These are phyloP conservation scores for Smutsia gigantea DNA, from an alignment of 2,797 vertebrate species.

Conservation along the genomic window DNA sequence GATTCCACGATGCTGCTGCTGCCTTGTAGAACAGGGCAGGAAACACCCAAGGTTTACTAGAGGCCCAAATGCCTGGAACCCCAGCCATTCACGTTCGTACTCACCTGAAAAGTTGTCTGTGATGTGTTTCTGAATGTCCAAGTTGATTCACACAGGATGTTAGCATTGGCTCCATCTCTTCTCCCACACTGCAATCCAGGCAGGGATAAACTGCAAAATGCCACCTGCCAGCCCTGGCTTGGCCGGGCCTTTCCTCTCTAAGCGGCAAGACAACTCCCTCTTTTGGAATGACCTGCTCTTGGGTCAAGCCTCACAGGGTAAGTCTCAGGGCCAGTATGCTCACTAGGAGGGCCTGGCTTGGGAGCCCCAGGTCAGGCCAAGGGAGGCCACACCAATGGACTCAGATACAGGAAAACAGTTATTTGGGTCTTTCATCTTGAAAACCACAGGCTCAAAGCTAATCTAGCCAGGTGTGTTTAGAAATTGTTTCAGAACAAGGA, in stretches of 20 bases:
- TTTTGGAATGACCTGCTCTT: constrained; percentile 67
- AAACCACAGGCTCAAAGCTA: constrained; percentile 44
- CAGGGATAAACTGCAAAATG: constrained; percentile 55
- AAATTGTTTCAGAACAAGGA: constrained; percentile 56
- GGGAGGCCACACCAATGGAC: background rate
- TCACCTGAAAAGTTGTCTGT: constrained; percentile 46
- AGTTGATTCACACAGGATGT: constrained; percentile 61
- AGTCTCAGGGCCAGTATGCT: constrained; percentile 43
- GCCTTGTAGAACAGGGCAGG: background rate
- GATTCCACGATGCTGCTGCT: background rate
- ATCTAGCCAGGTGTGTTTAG: constrained; percentile 56
- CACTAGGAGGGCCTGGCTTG: constrained; percentile 35
- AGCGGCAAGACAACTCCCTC: constrained; percentile 57
- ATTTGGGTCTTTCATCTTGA: constrained; percentile 40
- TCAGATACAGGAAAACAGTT: constrained; percentile 55
- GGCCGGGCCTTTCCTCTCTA: constrained; percentile 42
- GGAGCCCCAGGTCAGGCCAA: background rate
- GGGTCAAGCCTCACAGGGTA: constrained; percentile 63
- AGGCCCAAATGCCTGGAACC: background rate
- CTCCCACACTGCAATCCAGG: constrained; percentile 53
- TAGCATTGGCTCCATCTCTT: constrained; percentile 56
- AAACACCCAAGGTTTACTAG: background rate
- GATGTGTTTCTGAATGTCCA: constrained; percentile 57
- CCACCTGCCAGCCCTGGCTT: constrained; percentile 38
- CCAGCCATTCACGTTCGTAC: background rate